A percentile compares a stretch with the other conserved stretches of the same genome.
Conservation (phyloP, 1,140 invertebrate species). For the Belonocnema kinseyi region DNA sequence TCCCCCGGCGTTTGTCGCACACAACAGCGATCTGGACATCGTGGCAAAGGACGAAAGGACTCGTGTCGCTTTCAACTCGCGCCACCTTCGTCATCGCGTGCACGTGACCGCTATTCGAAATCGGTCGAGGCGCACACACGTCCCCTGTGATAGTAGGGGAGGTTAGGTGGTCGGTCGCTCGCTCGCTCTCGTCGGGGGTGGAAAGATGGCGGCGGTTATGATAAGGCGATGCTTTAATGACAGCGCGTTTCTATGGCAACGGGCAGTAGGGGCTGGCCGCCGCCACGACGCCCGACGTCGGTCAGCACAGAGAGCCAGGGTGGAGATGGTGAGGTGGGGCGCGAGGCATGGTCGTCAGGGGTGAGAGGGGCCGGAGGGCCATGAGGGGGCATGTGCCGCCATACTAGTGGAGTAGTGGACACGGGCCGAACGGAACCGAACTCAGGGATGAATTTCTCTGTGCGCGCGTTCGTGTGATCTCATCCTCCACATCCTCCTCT, state of each 20-base stretch:
- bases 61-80: conserved; percentile 48
- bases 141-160: conserved; percentile 45
- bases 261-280: conserved; percentile 71
- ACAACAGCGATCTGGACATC: conserved; percentile 50
- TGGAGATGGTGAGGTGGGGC: conserved; percentile 44
- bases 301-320: conserved; percentile 63
- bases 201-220: conserved; percentile 75
- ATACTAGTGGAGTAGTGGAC: conserved; percentile 74
- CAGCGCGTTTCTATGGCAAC: conserved; percentile 73
- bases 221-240: conserved; percentile 77
- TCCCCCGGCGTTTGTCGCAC: conserved; percentile 49
- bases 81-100: conserved; percentile 57
- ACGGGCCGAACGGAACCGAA: conserved; percentile 64
- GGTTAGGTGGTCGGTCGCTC: conserved; percentile 56
- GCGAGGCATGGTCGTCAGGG: conserved; percentile 24
- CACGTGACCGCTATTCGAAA: conserved; percentile 63
- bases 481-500: conserved; percentile 44
- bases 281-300: conserved; percentile 73
- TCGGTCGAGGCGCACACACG: conserved; percentile 40
- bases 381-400: conserved; percentile 54
- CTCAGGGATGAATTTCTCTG: conserved; percentile 70
- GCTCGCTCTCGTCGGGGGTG: conserved; percentile 56
- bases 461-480: conserved; percentile 56
- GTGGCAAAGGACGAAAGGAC: conserved; percentile 43
- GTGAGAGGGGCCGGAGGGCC: conserved; percentile 47